These are phyloP conservation scores for Rhagonycha fulva DNA, from an alignment of 2,888 invertebrate genomes.

Conservation along the genomic window DNA sequence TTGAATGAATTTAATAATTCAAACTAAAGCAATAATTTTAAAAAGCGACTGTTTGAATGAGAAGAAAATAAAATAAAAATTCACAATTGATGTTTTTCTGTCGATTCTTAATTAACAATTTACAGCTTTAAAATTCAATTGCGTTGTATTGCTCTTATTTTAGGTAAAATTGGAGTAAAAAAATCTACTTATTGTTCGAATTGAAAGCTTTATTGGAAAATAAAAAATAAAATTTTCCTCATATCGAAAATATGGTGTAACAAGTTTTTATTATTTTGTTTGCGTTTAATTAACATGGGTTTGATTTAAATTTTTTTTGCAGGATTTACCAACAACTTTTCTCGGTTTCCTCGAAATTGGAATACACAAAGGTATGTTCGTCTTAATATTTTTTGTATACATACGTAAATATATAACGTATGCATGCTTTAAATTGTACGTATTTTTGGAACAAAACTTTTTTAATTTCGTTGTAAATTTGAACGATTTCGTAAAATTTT, in stretches of 20 bases:
- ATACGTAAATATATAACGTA: not conserved
- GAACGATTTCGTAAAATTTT: not conserved
- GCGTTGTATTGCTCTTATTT: not conserved
- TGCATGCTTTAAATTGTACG: not conserved
- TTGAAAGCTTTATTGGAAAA: not conserved
- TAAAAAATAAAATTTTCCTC: not conserved
- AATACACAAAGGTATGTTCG: not conserved
- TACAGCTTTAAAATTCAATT: not conserved
- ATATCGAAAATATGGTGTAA: not conserved
- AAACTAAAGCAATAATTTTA: not conserved
- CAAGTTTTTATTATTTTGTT: not conserved
- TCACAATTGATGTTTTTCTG: not conserved
- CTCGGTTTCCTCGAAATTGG: not conserved
- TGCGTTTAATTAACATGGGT: not conserved
- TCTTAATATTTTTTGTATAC: not conserved
- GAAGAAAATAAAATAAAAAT: not conserved
- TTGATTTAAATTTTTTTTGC: not conserved
- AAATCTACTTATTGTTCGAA: not conserved
- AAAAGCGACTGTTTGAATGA: not conserved
- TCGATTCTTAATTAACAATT: not conserved
- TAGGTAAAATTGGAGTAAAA: not conserved
- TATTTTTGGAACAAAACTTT: not conserved
- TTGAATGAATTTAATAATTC: not conserved
- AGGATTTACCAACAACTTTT: not conserved
- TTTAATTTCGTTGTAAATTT: not conserved